A percentile compares a stretch with the other conserved stretches of the same genome.
These are phyloP conservation scores for Taeniopygia guttata DNA, from an alignment of 2,797 vertebrate species.

Conservation along the genomic window DNA sequence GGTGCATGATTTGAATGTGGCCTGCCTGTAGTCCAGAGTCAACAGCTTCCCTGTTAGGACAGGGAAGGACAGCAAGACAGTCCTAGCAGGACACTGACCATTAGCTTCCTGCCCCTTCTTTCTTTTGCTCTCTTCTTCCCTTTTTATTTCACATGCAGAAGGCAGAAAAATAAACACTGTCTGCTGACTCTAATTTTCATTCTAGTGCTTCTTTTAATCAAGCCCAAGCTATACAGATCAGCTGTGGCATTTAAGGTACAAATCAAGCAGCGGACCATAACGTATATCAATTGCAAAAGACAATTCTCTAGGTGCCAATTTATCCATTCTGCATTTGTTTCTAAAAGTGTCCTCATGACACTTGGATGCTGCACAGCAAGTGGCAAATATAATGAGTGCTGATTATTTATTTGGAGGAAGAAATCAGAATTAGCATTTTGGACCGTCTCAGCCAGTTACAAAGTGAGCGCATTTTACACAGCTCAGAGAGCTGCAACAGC, in stretches of 20 bases:
- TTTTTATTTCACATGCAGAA: background rate
- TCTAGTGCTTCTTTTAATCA: background rate
- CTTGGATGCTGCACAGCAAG: background rate
- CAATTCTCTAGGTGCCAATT: slow-evolving; percentile 26
- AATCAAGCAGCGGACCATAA: background rate
- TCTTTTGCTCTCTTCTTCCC: background rate
- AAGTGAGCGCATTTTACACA: background rate
- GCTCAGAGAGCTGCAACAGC: background rate
- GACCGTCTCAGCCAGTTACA: background rate
- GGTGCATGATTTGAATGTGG: background rate
- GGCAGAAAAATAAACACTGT: background rate
- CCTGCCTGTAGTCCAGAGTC: background rate
- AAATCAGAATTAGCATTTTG: slow-evolving; percentile 47
- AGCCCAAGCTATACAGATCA: background rate
- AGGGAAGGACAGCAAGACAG: background rate
- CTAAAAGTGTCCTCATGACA: background rate
- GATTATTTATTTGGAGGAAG: slow-evolving; percentile 32
- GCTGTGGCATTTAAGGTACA: slow-evolving; percentile 24
- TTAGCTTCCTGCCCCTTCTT: background rate
- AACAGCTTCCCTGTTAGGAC: background rate
- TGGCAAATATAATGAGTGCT: slow-evolving; percentile 18
- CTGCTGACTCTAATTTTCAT: slow-evolving; percentile 3
- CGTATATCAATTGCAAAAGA: background rate
- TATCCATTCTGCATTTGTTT: background rate
- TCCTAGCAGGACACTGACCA: background rate